Percentiles rank a stretch among this genome's conserved stretches.
phyloP scores from a whole-genome alignment of 2,888 invertebrate genomes.

The Chrysotoxum bicinctum region DNA sequence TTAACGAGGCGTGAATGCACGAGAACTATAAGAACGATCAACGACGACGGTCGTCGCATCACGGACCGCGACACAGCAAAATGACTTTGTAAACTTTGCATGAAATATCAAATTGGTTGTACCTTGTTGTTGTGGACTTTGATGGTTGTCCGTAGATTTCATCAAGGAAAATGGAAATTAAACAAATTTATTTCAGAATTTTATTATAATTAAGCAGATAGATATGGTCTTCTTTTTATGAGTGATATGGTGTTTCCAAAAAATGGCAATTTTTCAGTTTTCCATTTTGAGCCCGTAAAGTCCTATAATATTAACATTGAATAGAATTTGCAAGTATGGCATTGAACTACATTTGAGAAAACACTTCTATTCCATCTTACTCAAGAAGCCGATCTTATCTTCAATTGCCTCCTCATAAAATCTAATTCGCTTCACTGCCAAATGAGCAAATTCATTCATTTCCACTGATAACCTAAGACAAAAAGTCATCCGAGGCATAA shows the following conservation, averaged over 20 bases:
- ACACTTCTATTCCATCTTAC: neutral
- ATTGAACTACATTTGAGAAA: neutral
- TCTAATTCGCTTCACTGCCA: constrained; percentile 12
- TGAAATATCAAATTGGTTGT: constrained; percentile 16
- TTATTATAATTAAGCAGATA: neutral
- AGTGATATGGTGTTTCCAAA: too few species aligned
- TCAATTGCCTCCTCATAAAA: neutral
- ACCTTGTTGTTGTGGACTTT: neutral
- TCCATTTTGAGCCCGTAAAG: neutral
- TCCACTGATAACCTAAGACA: neutral
- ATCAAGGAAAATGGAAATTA: neutral
- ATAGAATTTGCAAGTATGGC: neutral
- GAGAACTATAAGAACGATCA: neutral
- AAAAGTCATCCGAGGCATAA: neutral
- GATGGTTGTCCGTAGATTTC: neutral
- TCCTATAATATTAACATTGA: neutral
- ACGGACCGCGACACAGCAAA: neutral
- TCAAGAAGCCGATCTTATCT: neutral
- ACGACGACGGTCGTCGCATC: neutral
- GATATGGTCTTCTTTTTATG: neutral
- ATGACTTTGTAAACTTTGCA: constrained; percentile 37
- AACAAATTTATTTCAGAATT: neutral
- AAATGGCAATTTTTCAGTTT: too few species aligned
- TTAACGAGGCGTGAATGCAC: constrained; percentile 69
- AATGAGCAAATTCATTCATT: constrained; percentile 16